Evolutionary conservation across 1,140 invertebrate genomes (phyloP), one percentile per base, ranked within the genome.

Genomic region (Nephila pilipes): DNA sequence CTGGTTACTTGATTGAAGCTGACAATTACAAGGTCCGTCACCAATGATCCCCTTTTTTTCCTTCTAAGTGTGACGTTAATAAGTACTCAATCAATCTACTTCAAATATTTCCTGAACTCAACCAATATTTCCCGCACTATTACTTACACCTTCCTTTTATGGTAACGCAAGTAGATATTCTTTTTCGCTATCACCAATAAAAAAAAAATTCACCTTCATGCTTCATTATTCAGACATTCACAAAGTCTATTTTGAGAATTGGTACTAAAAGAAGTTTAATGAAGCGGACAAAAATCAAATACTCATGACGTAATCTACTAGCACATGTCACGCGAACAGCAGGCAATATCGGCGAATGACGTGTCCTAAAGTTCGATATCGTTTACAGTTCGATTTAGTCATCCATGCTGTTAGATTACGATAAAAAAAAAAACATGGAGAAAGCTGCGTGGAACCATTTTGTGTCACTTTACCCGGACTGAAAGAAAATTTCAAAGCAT

Each of bases 381-480:
- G 2, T 4, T 75, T 20, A 5, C 3, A 6, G 20, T 75, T 75
- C 29, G 25, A 75, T 75, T 75, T 36, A 16, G 3, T 14, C 69
- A 75, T 18, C 65, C 32, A 55, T 25, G n/a, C n/a, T 0, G 8
- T 54, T 6, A 22, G 6, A 55, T 25, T 81, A 6, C n/a, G 20
- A 81, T 81, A 54, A 81, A 25, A 81, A 81, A 81, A 81, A 81
- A 81, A 81, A 81, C 29, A 75, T 20, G 2, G 18, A 36, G 36
- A 2, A 5, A 1, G 25, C 18, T 18, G 69, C 29, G 18, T 75
- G 18, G 20, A 75, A 16, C 16, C 29, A 75, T 75, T 29, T 75
- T 18, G 14, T 32, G 12, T 6, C 69, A 75, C 16, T 25, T 29
- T 29, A 25, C 16, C 12, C 20, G 69, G 12, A 75, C 32, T 4